Evolutionary conservation across 1,140 invertebrate species (phyloP), one percentile per base, ranked within the genome.

Genomic region (Drosophila orosa): DNA sequence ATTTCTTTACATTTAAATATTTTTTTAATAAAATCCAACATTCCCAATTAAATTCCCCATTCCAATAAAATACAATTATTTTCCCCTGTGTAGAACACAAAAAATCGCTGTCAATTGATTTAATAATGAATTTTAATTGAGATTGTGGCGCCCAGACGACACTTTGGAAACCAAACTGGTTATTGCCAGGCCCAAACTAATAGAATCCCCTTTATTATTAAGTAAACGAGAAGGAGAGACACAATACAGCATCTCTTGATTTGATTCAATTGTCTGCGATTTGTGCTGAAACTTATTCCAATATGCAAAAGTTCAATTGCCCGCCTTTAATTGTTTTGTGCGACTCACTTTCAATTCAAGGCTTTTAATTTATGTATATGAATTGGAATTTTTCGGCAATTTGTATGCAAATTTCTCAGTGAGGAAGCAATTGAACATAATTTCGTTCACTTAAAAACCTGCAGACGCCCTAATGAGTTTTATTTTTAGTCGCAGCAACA

Each of bases 271-370:
- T 72, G 68, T 39, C 68, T 33, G 68, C 65, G 65, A 71, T 71
- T 71, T 71, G 25, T 48, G 6, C 40, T 27, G 33, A 68, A 56
- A 31, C 17, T 39, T 37, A 47, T 47, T 56, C 17, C 19, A 37
- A 45, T 47, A 69, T 56, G 31, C 50, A 39, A 45, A 60, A 77
- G 72, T 69, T 77, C 56, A 48, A 77, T 77, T 77, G 31, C 54
- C 40, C 15, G 19, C 13, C 29, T 19, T 79, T 76, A 87, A 86
- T 83, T 87, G 83, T 72, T 82, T 83, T 68, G 82, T 65, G 59
- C 83, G 54, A 57, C 66, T 77, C 82, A 62, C 65, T 74, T 86
- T 86, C 62, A 69, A 84, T 75, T 83, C 31, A n/a, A 47, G 48
- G 8, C 50, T 24, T 10, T 68, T 71, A 74, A 85, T 74, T 82